A percentile compares a stretch with the other conserved stretches of the same genome.
phyloP scores from a whole-genome alignment of 2,797 vertebrate species.

The Onychomys arenicola region DNA sequence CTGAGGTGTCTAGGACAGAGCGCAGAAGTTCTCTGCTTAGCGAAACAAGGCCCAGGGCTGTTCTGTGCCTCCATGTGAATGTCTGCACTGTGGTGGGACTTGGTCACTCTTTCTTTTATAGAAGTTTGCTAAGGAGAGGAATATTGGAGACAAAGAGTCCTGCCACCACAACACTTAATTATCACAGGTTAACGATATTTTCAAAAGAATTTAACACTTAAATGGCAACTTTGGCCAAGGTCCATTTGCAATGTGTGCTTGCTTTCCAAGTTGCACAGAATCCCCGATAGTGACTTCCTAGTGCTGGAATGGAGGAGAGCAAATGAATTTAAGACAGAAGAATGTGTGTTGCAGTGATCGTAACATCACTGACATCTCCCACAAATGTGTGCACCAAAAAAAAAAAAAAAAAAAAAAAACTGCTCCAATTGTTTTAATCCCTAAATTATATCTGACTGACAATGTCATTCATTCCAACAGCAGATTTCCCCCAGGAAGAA shows the following conservation, averaged over 20 bases:
- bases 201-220: background rate
- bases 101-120: background rate
- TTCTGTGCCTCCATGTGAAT: background rate
- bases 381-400: background rate
- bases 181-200: background rate
- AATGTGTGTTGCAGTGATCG: background rate
- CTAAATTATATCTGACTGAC: background rate
- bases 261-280: background rate
- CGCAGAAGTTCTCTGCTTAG: background rate
- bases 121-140: background rate
- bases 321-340: background rate
- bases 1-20: background rate
- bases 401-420: background rate
- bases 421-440: background rate
- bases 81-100: background rate
- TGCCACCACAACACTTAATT: background rate
- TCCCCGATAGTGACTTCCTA: background rate
- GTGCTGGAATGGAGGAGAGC: background rate
- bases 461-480: background rate
- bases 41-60: accelerated
- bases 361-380: background rate
- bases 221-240: background rate
- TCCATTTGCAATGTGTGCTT: background rate
- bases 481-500: background rate
- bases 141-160: background rate